Percentiles rank a stretch among this genome's conserved stretches.
These are phyloP conservation scores for Zoanthus gigantus DNA, from an alignment of 92 coral and sea anemone species.

Conservation along the genomic window DNA sequence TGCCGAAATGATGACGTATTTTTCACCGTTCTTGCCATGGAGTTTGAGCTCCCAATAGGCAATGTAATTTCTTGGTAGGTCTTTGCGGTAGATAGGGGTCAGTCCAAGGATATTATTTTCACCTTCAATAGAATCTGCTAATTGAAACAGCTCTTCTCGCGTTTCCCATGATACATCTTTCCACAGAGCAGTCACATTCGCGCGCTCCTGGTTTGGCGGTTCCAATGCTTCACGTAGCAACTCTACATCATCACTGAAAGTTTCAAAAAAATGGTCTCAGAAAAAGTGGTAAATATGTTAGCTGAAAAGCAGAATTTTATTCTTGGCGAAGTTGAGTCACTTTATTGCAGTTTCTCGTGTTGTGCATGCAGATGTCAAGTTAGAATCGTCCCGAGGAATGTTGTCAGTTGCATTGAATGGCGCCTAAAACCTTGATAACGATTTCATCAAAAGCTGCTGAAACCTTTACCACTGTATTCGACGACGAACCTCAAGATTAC, in stretches of 20 bases:
- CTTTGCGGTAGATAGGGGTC: conserved; percentile 82
- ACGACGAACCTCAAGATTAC: too few relatives aligned
- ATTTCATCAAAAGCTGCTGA: too few relatives aligned
- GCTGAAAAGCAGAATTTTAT: too few relatives aligned
- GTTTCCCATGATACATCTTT: conserved; percentile 82
- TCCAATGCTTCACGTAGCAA: neutral
- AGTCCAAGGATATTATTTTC: conserved; percentile 73
- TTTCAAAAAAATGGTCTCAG: neutral
- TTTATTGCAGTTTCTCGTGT: too few relatives aligned
- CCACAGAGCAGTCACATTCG: conserved; percentile 65
- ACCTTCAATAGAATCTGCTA: conserved; percentile 72
- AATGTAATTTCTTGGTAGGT: conserved; percentile 74
- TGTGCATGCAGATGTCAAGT: too few relatives aligned
- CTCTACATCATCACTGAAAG: conserved; percentile 8
- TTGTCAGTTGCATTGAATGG: too few relatives aligned
- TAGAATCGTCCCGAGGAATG: too few relatives aligned
- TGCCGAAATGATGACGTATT: conserved; percentile 85
- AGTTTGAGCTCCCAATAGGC: conserved; percentile 90
- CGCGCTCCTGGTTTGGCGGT: neutral
- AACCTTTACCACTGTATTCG: too few relatives aligned
- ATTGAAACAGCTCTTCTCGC: conserved; percentile 75
- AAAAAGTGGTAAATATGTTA: neutral
- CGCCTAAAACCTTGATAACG: too few relatives aligned
- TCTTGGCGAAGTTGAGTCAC: too few relatives aligned
- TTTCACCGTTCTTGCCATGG: conserved; percentile 74